Base-by-base conservation (phyloP, 2,113 vertebrate species). In the Pluvianellus socialis region DNA sequence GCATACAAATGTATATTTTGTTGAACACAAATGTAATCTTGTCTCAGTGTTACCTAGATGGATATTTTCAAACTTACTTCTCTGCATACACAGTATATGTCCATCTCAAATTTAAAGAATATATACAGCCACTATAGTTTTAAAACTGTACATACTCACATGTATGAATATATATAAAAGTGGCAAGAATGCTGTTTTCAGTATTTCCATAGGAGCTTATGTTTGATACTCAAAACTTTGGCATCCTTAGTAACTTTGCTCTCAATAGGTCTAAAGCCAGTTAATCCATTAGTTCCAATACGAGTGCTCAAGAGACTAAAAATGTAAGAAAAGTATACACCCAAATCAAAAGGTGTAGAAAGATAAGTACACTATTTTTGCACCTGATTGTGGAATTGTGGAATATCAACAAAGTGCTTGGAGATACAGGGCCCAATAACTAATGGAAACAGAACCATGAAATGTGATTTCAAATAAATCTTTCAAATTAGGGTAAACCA, bases 401-500 rank as follows among this genome's bases (percentile, higher is more conserved):
- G 28, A 73, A 33, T 44, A 59, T 28, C 45, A 86, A 17, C 24
- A 22, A 56, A 40, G 22, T 62, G 20, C 56, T 90, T 40, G 7
- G 45, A 59, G 40, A 62, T 45, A 49, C 47, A 84, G 11, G 30
- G 13, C 26, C 10, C 24, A 59, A 7, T 66, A 67, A 44, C 27
- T 47, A 42, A 77, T 65, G 45, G 35, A 90, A 96, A 90, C 21
- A 53, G 20, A 70, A 44, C 61, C 50, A 68, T 73, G 56, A 50
- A 88, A 94, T 72, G 56, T 24, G 49, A 65, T 61, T 90, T 92
- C 66, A 94, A 63, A 28, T 90, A 70, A 56, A 86, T 55, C 45
- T 89, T 94, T 87, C 45, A 32, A 74, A 71, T 44, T 35, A 81
- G 33, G 76, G 74, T 71, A 96, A 96, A 94, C 44, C 20, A 40